phyloP scores from a whole-genome alignment of 1,140 invertebrate genomes.

The Tenebrio molitor region DNA sequence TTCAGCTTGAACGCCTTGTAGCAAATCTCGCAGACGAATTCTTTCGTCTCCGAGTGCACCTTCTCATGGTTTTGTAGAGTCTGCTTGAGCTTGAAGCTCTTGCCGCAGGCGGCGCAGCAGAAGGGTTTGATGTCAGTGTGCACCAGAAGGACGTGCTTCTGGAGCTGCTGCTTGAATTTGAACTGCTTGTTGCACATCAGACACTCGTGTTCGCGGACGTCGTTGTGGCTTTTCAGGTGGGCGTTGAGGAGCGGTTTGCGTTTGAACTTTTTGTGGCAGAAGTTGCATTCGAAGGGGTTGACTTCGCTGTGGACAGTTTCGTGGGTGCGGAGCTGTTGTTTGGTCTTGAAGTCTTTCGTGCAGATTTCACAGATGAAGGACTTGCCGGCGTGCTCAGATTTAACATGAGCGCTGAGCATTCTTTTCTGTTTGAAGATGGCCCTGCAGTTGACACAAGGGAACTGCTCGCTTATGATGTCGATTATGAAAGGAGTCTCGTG shows the following conservation, averaged over 20 bases:
- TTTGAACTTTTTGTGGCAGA: slow-evolving; percentile 45
- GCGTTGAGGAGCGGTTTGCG: slow-evolving; percentile 21
- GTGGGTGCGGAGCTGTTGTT: slow-evolving; percentile 44
- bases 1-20: slow-evolving; percentile 53
- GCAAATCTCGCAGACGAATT: slow-evolving; percentile 49
- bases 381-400: background rate
- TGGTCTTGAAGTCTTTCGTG: slow-evolving; percentile 47
- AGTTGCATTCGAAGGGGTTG: slow-evolving; percentile 43
- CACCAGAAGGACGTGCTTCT: slow-evolving; percentile 18
- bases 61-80: slow-evolving; percentile 39
- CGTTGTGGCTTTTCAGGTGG: slow-evolving; percentile 37
- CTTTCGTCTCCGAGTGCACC: slow-evolving; percentile 40
- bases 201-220: background rate
- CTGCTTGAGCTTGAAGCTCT: slow-evolving; percentile 37
- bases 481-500: too few species aligned
- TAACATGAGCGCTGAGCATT: background rate
- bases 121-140: slow-evolving; percentile 43
- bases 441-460: background rate
- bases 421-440: background rate
- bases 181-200: slow-evolving; percentile 42
- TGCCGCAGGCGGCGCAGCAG: background rate
- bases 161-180: slow-evolving; percentile 52
- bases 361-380: slow-evolving; percentile 45
- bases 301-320: slow-evolving; percentile 22
- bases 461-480: too few species aligned